Conservation (phyloP, 2,113 vertebrate species). For the Ranitomeya imitator region DNA sequence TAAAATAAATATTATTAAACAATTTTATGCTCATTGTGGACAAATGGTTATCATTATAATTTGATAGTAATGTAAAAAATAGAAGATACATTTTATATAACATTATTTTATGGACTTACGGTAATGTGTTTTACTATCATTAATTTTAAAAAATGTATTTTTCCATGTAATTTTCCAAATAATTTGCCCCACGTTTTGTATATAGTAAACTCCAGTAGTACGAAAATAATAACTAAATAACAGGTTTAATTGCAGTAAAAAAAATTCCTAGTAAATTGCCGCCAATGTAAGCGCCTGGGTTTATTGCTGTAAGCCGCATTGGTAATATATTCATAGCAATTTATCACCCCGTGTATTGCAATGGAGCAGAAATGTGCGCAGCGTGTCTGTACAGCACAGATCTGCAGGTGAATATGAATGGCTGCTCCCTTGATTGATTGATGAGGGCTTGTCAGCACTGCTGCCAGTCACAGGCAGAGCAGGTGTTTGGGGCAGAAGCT, state of each 20-base stretch:
- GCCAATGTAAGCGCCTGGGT: not conserved
- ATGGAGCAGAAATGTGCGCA: not conserved
- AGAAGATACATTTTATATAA: too few species aligned
- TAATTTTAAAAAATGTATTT: too few species aligned
- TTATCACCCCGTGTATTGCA: not conserved
- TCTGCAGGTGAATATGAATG: slow-evolving; percentile 41
- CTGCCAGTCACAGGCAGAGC: slow-evolving; percentile 66
- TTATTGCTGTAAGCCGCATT: not conserved
- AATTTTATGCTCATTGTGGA: too few species aligned
- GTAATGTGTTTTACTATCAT: too few species aligned
- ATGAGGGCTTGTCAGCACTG: slow-evolving; percentile 66
- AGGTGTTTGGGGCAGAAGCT: slow-evolving; percentile 65
- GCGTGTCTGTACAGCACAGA: not conserved
- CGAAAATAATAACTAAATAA: not conserved
- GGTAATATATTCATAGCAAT: not conserved
- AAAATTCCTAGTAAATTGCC: too few species aligned
- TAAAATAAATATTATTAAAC: too few species aligned
- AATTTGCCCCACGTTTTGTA: too few species aligned
- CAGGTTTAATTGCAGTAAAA: not conserved
- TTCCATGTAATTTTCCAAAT: too few species aligned
- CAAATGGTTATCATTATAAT: too few species aligned
- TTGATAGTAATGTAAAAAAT: too few species aligned
- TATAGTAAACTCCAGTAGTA: not conserved
- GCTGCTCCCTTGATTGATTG: slow-evolving; percentile 58
- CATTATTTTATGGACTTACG: too few species aligned